A percentile compares a stretch with the other conserved stretches of the same genome.
Conservation (phyloP, 2,888 invertebrate species). For the Prosapia bicincta region DNA sequence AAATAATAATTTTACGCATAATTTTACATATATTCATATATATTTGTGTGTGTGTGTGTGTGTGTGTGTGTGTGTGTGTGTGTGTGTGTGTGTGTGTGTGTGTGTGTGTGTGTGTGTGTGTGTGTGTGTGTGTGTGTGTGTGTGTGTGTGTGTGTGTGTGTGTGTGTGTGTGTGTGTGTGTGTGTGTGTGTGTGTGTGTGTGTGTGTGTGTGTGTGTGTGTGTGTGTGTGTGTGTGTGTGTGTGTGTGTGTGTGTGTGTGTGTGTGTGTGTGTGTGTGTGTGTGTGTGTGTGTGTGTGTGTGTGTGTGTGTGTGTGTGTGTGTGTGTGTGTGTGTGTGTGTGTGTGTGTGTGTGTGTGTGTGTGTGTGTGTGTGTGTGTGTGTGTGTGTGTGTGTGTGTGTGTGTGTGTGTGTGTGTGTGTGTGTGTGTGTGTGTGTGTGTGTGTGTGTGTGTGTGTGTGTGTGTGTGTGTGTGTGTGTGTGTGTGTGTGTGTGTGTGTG, state of each 20-base stretch:
- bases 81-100: background rate
- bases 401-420: constrained; percentile 5
- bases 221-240: constrained; percentile 1
- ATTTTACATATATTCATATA: no score
- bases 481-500: constrained; percentile 5
- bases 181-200: constrained; percentile 3
- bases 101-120: background rate
- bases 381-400: constrained; percentile 5
- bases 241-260: constrained; percentile 3
- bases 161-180: constrained; percentile 5
- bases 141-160: constrained; percentile 5
- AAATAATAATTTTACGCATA: no score
- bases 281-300: constrained; percentile 5
- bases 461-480: constrained; percentile 5
- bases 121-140: constrained; percentile 3
- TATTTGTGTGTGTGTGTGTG: no score
- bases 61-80: background rate
- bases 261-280: constrained; percentile 3
- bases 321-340: constrained; percentile 5
- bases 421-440: constrained; percentile 5
- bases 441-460: constrained; percentile 5
- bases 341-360: constrained; percentile 3
- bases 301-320: constrained; percentile 5
- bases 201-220: constrained; percentile 3
- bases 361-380: constrained; percentile 5